Conservation (phyloP, 2,888 invertebrate genomes). For the Oscheius myriophilus region DNA sequence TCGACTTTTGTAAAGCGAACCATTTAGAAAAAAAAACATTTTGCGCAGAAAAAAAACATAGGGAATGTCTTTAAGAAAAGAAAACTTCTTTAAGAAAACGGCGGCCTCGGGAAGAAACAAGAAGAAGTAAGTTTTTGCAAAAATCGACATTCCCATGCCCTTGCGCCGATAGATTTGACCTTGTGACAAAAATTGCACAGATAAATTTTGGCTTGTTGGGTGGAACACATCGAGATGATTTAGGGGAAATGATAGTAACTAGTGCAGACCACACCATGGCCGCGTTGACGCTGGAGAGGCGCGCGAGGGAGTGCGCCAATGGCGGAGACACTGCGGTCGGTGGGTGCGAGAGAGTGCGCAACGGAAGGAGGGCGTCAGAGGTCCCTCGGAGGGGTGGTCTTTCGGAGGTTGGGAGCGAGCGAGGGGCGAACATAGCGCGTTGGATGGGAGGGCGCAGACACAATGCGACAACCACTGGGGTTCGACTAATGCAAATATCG, state of each 20-base stretch:
- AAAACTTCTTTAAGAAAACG: too few relatives aligned
- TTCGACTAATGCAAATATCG: constrained; percentile 29
- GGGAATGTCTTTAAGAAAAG: too few relatives aligned
- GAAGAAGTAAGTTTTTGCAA: too few relatives aligned
- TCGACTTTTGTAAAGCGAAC: too few relatives aligned
- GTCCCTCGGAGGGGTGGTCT: constrained; percentile 16
- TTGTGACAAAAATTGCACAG: too few relatives aligned
- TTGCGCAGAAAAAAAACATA: too few relatives aligned
- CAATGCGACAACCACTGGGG: constrained; percentile 27
- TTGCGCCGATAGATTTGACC: too few relatives aligned
- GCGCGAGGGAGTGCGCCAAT: constrained; percentile 12
- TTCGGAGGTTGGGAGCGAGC: constrained; percentile 25
- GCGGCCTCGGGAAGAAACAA: too few relatives aligned
- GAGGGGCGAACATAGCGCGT: constrained; percentile 18
- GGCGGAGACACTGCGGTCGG: constrained; percentile 13
- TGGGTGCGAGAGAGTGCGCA: constrained; percentile 17
- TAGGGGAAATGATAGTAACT: constrained; percentile 26
- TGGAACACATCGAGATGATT: constrained; percentile 2
- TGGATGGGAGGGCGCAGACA: constrained; percentile 11
- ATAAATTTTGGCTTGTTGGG: too few relatives aligned
- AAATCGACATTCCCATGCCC: too few relatives aligned
- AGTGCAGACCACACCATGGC: constrained; percentile 21
- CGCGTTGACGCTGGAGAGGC: constrained; percentile 24
- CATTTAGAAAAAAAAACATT: too few relatives aligned
- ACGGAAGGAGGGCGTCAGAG: constrained; percentile 15